Evolutionary conservation across 2,888 invertebrate genomes (phyloP).

Genomic region (Chalcosyrphus nemorum): DNA sequence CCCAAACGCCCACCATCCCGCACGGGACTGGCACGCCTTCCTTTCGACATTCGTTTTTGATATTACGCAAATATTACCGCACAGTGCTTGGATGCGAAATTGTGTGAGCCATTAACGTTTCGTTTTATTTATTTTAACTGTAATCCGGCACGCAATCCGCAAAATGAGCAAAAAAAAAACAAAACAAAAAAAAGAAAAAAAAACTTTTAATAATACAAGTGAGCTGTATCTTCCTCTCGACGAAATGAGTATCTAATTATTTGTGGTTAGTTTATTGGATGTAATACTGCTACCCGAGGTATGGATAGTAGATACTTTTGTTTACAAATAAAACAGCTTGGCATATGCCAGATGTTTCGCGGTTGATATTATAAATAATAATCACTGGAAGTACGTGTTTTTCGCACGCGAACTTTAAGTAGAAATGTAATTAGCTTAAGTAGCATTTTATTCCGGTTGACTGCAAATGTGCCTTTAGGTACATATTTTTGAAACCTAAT

Average conservation of each 20-base stretch:
- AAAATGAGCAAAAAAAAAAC: constrained; percentile 1
- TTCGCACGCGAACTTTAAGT: background rate
- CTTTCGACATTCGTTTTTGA: constrained; percentile 23
- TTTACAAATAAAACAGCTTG: background rate
- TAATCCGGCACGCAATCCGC: constrained; percentile 55
- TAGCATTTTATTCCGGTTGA: no score
- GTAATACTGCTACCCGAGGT: background rate
- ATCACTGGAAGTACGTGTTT: background rate
- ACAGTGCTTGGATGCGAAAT: constrained; percentile 46
- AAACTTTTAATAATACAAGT: background rate
- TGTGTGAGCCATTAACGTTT: constrained; percentile 53
- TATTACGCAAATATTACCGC: constrained; percentile 39
- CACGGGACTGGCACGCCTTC: constrained; percentile 17
- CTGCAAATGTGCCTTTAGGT: no score
- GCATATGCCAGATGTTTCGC: background rate
- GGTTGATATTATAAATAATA: background rate
- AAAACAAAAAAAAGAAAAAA: no score
- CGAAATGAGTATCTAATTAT: constrained; percentile 39
- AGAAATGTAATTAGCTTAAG: background rate
- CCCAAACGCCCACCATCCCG: background rate
- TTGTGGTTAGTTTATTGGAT: constrained; percentile 18
- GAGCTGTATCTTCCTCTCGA: constrained; percentile 12
- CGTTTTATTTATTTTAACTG: constrained; percentile 49
- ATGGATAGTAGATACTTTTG: background rate
- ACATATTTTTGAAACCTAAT: no score